Percentiles rank a stretch among this genome's conserved stretches.
phyloP scores from a whole-genome alignment of 2,797 vertebrate genomes.

The Loriculus beryllinus region DNA sequence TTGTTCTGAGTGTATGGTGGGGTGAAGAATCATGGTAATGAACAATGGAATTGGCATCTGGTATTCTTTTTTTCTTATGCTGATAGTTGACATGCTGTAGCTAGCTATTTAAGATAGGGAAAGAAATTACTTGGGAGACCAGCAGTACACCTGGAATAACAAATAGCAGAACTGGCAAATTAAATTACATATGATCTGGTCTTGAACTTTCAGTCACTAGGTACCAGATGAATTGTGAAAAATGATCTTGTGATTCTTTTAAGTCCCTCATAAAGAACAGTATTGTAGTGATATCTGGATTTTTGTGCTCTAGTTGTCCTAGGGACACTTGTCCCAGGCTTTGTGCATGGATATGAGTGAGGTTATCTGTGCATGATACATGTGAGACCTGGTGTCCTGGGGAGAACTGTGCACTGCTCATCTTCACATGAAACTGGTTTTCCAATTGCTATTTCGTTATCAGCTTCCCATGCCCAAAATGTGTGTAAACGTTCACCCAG shows the following conservation, averaged over 20 bases:
- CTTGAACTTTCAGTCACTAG: background rate
- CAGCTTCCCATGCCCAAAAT: background rate
- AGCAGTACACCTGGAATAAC: background rate
- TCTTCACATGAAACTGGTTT: background rate
- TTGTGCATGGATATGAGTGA: background rate
- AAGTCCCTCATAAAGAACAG: background rate
- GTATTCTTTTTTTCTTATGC: background rate
- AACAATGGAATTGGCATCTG: background rate
- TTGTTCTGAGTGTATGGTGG: rapidly evolving
- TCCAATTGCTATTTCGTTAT: background rate
- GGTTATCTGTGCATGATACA: rapidly evolving
- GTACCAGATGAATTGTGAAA: rapidly evolving
- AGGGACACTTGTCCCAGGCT: background rate
- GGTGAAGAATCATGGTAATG: background rate
- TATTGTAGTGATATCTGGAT: background rate
- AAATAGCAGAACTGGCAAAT: background rate
- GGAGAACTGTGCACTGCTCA: background rate
- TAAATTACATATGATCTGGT: background rate
- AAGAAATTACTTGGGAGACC: background rate
- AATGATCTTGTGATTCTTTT: background rate
- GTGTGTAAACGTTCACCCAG: background rate
- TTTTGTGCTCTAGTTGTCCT: background rate
- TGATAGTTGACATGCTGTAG: background rate
- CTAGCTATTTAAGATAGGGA: background rate
- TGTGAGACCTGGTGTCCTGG: rapidly evolving